These are phyloP conservation scores for Panthera tigris DNA, from an alignment of 2,113 vertebrate species.

Conservation along the genomic window DNA sequence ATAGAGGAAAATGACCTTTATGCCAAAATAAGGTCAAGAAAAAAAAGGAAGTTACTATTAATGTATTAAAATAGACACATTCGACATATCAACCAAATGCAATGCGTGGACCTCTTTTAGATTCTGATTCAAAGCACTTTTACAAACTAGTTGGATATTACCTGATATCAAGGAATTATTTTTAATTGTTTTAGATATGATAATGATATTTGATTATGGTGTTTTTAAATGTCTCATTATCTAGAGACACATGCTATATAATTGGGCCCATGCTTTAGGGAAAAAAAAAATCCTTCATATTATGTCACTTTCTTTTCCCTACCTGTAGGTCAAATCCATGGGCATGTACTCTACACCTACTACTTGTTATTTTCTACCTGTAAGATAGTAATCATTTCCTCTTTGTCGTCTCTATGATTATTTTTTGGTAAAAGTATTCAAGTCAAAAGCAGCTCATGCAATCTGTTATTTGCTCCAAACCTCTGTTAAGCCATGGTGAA, in stretches of 20 bases:
- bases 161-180: constrained; percentile 24
- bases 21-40: neutral
- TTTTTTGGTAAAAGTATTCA: constrained; percentile 31
- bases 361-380: constrained; percentile 19
- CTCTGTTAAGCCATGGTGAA: constrained; percentile 18
- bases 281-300: neutral
- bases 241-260: neutral
- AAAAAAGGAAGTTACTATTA: no score
- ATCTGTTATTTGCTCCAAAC: neutral
- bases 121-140: neutral
- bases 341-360: neutral
- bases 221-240: constrained; percentile 3
- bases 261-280: neutral
- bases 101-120: neutral
- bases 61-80: neutral
- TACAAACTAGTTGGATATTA: neutral
- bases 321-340: neutral
- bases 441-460: constrained; percentile 16
- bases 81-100: neutral
- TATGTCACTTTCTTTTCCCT: constrained; percentile 16
- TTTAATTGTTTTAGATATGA: neutral
- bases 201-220: neutral
- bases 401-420: neutral
- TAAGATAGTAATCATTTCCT: constrained; percentile 37
- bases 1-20: constrained; percentile 15